A percentile compares a stretch with the other conserved stretches of the same genome.
These are phyloP conservation scores for Stomatorhinus ivindoensis DNA, from an alignment of 2,113 vertebrate species.

Conservation along the genomic window DNA sequence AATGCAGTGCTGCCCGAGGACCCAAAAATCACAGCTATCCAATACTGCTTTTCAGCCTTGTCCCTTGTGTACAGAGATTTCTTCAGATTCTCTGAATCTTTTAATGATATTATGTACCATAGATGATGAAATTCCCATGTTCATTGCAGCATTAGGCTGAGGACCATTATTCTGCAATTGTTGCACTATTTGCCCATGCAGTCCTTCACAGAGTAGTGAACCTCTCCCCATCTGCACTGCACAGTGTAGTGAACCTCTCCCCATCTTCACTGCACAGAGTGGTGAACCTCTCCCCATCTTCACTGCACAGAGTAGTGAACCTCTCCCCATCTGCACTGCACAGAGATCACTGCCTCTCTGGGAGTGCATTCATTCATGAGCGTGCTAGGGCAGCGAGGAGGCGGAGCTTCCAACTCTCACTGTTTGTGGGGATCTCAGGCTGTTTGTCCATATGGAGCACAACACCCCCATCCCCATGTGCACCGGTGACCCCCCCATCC, in stretches of 20 bases:
- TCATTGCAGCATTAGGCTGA: not conserved
- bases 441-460: slow-evolving; percentile 7
- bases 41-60: not conserved
- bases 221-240: not conserved
- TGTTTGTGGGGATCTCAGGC: not conserved
- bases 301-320: not conserved
- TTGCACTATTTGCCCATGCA: not conserved
- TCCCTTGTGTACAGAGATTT: not conserved
- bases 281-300: not conserved
- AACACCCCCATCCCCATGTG: not conserved
- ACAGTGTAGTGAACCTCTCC: not conserved
- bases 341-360: not conserved
- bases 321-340: not conserved
- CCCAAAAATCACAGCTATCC: not conserved
- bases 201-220: not conserved
- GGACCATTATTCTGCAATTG: not conserved
- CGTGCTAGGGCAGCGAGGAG: not conserved
- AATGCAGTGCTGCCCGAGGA: not conserved
- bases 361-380: slow-evolving; percentile 1
- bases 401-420: not conserved
- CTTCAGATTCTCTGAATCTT: not conserved
- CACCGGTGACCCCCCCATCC: not conserved
- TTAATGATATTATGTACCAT: not conserved
- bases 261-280: not conserved
- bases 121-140: not conserved